These are phyloP conservation scores for Petrocephalus microphthalmus DNA, from an alignment of 2,113 vertebrate genomes.

Conservation along the genomic window DNA sequence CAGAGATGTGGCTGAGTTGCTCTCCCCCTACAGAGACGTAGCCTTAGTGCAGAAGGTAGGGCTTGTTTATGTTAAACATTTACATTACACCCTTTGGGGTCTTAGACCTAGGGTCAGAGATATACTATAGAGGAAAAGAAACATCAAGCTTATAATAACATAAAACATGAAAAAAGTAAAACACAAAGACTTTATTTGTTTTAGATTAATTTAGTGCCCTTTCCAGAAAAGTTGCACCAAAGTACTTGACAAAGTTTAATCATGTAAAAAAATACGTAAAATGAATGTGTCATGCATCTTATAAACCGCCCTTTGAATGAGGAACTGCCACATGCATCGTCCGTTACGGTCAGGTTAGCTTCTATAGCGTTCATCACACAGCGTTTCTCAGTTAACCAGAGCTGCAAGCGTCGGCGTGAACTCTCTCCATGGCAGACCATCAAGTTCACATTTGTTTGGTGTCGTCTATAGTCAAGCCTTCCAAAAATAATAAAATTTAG, in stretches of 20 bases:
- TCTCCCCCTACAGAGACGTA: background rate
- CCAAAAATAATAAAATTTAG: background rate
- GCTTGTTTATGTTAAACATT: background rate
- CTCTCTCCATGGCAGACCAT: background rate
- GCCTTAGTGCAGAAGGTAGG: background rate
- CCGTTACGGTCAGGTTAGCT: background rate
- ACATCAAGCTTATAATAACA: background rate
- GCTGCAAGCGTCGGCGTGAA: background rate
- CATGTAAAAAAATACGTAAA: background rate
- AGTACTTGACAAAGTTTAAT: background rate
- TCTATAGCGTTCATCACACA: background rate
- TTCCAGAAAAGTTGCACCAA: background rate
- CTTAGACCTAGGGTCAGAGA: background rate
- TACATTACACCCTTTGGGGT: background rate
- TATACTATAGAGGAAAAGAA: background rate
- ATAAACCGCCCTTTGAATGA: background rate
- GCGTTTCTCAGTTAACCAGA: background rate
- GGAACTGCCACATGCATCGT: background rate
- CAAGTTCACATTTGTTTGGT: background rate
- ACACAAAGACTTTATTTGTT: background rate
- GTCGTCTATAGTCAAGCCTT: background rate
- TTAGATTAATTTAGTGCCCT: background rate
- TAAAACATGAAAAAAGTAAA: background rate
- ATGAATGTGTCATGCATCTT: background rate
- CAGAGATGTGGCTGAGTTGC: background rate